These are phyloP conservation scores for Sciurus carolinensis DNA, from an alignment of 2,797 vertebrate species.

Conservation along the genomic window DNA sequence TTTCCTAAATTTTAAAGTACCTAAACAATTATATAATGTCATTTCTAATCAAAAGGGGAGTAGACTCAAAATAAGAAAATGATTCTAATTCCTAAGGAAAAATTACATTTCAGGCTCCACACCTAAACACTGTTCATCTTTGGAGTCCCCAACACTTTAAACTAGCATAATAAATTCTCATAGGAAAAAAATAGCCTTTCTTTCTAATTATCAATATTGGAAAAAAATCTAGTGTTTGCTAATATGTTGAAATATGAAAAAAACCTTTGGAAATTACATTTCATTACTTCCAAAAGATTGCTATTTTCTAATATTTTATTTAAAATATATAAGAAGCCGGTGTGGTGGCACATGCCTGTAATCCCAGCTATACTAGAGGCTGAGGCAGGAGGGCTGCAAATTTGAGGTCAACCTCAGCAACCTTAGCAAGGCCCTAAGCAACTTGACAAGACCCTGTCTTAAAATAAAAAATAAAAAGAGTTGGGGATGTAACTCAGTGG, in stretches of 20 bases:
- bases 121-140: neutral
- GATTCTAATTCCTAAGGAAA: neutral
- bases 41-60: neutral
- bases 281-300: neutral
- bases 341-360: neutral
- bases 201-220: neutral
- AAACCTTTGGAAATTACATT: neutral
- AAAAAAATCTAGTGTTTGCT: neutral
- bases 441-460: neutral
- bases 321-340: neutral
- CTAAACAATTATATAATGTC: neutral
- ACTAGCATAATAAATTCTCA: neutral
- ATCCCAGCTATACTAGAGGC: neutral
- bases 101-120: rapidly evolving
- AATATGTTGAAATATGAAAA: neutral
- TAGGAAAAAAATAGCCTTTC: neutral
- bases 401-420: neutral
- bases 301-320: slow-evolving; percentile 10
- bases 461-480: neutral
- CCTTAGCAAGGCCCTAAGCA: neutral
- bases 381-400: neutral
- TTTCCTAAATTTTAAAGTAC: neutral
- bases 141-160: neutral
- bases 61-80: no score
- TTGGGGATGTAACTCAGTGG: neutral